These are phyloP conservation scores for Platycnemis pennipes DNA, from an alignment of 2,888 invertebrate species.

Conservation along the genomic window DNA sequence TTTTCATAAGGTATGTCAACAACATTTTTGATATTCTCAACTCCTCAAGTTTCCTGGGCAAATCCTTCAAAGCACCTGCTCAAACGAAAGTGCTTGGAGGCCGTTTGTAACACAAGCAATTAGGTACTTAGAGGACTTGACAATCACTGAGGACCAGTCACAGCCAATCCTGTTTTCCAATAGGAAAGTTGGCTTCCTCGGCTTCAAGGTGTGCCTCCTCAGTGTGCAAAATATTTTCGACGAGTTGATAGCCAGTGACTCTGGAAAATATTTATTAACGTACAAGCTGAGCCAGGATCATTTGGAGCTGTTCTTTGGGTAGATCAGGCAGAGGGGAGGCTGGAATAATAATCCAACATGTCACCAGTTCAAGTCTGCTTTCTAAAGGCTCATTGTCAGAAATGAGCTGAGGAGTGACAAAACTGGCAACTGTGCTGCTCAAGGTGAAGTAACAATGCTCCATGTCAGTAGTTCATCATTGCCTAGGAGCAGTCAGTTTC, in stretches of 20 bases:
- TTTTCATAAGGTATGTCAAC: slow-evolving; percentile 67
- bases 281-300: slow-evolving; percentile 72
- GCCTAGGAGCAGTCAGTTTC: slow-evolving; percentile 1
- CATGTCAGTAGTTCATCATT: slow-evolving; percentile 20
- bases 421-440: slow-evolving; percentile 56
- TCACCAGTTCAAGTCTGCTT: slow-evolving; percentile 69
- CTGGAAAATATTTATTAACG: slow-evolving; percentile 65
- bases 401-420: slow-evolving; percentile 42
- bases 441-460: slow-evolving; percentile 19
- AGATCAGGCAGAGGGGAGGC: slow-evolving; percentile 69
- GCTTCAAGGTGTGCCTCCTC: slow-evolving; percentile 69
- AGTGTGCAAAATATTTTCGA: slow-evolving; percentile 67
- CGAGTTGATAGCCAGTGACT: neutral
- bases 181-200: slow-evolving; percentile 69
- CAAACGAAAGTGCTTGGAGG: slow-evolving; percentile 61
- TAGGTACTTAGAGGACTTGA: slow-evolving; percentile 44
- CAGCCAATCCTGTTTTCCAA: neutral
- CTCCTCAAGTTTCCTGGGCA: slow-evolving; percentile 61
- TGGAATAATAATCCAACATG: slow-evolving; percentile 71
- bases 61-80: slow-evolving; percentile 60
- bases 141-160: neutral
- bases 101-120: slow-evolving; percentile 60
- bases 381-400: slow-evolving; percentile 31
- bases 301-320: slow-evolving; percentile 70
- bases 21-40: slow-evolving; percentile 70